A percentile compares a stretch with the other conserved stretches of the same genome.
These are phyloP conservation scores for Daubentonia madagascariensis DNA, from an alignment of 2,113 vertebrate genomes.

Conservation along the genomic window DNA sequence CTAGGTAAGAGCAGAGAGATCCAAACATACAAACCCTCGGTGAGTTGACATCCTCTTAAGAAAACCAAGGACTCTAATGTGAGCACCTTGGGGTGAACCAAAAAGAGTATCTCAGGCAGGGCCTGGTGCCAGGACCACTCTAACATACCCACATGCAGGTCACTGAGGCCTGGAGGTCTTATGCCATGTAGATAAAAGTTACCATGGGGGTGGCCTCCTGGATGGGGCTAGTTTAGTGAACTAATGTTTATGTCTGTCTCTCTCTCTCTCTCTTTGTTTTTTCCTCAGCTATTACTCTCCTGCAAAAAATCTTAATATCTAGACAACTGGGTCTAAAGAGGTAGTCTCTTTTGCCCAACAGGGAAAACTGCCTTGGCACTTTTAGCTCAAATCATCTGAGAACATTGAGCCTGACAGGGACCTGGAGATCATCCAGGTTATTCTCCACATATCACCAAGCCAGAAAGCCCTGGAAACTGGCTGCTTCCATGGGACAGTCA, in stretches of 20 bases:
- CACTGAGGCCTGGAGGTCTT: neutral
- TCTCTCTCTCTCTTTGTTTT: neutral
- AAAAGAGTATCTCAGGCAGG: neutral
- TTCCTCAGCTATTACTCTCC: neutral
- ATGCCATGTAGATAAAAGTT: neutral
- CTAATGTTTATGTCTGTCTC: neutral
- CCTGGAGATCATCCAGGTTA: neutral
- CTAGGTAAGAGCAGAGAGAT: neutral
- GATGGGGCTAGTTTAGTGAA: neutral
- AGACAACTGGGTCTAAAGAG: neutral
- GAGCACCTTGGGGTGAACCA: neutral
- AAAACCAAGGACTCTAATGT: neutral
- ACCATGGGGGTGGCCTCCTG: neutral
- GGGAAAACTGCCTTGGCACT: neutral
- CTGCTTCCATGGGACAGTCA: neutral
- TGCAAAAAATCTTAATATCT: neutral
- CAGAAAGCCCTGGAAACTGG: neutral
- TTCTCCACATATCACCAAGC: neutral
- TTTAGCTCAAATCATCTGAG: neutral
- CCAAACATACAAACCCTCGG: neutral
- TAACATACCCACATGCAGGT: neutral
- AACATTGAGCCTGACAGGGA: neutral
- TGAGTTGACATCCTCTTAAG: neutral
- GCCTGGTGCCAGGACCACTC: neutral
- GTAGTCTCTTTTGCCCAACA: neutral